phyloP scores from a whole-genome alignment of 92 coral and sea anemone genomes.

The Porites lobata region DNA sequence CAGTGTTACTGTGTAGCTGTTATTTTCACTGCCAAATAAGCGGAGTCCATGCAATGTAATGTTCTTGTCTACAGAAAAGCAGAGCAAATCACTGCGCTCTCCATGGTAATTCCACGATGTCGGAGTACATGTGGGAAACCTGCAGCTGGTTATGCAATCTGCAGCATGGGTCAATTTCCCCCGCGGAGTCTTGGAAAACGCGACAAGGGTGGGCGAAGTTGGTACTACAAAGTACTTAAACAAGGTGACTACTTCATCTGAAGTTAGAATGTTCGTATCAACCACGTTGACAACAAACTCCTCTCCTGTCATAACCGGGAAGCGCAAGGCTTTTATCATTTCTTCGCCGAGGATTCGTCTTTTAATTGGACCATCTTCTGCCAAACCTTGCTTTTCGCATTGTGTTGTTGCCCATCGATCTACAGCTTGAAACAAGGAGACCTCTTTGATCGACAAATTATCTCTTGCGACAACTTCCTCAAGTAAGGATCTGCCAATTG shows the following conservation, averaged over 20 bases:
- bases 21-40: background rate
- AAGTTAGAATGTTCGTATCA: background rate
- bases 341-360: background rate
- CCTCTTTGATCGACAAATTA: constrained; percentile 45
- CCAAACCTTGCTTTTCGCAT: constrained; percentile 53
- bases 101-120: background rate
- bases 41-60: background rate
- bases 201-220: background rate
- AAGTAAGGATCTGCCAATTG: constrained; percentile 15
- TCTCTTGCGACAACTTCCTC: constrained; percentile 20
- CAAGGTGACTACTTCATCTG: background rate
- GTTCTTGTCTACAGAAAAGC: background rate
- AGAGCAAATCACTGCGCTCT: background rate
- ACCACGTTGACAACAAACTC: background rate
- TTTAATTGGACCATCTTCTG: background rate
- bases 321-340: constrained; percentile 27
- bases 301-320: constrained; percentile 9
- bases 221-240: background rate
- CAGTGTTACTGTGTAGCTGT: background rate
- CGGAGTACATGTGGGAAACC: background rate
- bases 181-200: background rate
- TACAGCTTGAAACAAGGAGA: constrained; percentile 63
- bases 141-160: background rate
- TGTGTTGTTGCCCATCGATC: constrained; percentile 70
- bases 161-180: background rate